A percentile compares a stretch with the other conserved stretches of the same genome.
Evolutionary conservation across 2,797 vertebrate genomes (phyloP).

Genomic region (Rhabdomys pumilio): DNA sequence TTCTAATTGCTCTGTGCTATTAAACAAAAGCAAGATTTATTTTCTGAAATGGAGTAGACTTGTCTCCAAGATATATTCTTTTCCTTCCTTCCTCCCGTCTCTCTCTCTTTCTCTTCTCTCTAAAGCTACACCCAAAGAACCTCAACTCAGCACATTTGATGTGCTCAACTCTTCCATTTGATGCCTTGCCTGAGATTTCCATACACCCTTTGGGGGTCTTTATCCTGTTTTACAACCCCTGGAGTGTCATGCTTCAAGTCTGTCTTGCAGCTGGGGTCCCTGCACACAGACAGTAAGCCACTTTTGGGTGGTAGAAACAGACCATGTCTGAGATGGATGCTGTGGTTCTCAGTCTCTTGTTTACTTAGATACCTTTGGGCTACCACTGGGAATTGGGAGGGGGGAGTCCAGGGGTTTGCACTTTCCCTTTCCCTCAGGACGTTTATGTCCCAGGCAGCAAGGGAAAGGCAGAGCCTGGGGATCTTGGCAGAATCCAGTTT

Average conservation of each 20-base stretch:
- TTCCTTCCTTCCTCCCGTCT: not conserved
- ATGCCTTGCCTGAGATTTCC: not conserved
- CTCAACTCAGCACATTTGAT: not conserved
- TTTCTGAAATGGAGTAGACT: slow-evolving; percentile 51
- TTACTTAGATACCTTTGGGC: not conserved
- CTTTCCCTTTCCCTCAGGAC: no score
- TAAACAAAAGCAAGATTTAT: slow-evolving; percentile 63
- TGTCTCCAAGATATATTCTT: not conserved
- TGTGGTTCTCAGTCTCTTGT: not conserved
- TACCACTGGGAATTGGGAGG: not conserved
- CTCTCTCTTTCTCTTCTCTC: not conserved
- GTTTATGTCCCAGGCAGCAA: not conserved
- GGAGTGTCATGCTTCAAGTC: not conserved
- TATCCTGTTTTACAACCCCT: not conserved
- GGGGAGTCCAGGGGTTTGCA: not conserved
- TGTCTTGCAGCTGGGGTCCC: not conserved
- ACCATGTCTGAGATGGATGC: not conserved
- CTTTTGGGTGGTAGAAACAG: not conserved
- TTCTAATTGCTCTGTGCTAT: slow-evolving; percentile 52
- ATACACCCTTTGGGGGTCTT: not conserved
- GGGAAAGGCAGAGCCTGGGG: not conserved
- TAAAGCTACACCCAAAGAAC: not conserved
- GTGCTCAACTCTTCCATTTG: not conserved
- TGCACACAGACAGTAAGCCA: not conserved
- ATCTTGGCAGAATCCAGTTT: not conserved